A percentile compares a stretch with the other conserved stretches of the same genome.
Conservation (phyloP, 2,888 invertebrate genomes). For the Lysandra coridon region DNA sequence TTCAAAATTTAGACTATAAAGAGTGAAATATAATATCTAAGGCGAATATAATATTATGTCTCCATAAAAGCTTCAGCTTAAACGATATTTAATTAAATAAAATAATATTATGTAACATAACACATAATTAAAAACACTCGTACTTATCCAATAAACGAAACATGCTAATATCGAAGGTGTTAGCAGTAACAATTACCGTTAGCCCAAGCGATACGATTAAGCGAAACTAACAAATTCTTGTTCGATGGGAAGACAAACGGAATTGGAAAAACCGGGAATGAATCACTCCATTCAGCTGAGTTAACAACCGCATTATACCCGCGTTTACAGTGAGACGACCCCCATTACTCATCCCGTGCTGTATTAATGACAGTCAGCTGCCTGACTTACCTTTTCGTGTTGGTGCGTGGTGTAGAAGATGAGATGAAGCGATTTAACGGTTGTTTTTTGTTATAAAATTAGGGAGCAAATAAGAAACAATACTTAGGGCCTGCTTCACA, state of each 20-base stretch:
- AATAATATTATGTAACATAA: background rate
- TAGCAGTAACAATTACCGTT: constrained; percentile 8
- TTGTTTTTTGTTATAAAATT: background rate
- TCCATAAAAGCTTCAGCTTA: too few species aligned
- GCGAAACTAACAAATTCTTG: constrained; percentile 30
- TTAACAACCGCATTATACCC: constrained; percentile 66
- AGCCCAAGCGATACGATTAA: constrained; percentile 14
- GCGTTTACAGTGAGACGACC: constrained; percentile 54
- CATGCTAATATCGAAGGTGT: background rate
- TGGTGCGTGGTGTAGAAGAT: constrained; percentile 40
- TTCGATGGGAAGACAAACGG: constrained; percentile 35
- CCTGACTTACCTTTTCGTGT: constrained; percentile 67
- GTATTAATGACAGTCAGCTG: constrained; percentile 73
- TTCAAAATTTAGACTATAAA: too few species aligned
- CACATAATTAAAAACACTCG: background rate
- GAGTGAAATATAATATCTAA: too few species aligned
- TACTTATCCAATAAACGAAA: too few species aligned
- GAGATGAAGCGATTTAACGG: constrained; percentile 40
- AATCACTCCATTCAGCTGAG: constrained; percentile 56
- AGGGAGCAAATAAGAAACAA: too few species aligned
- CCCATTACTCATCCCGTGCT: constrained; percentile 63
- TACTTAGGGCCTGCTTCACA: too few species aligned
- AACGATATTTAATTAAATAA: too few species aligned
- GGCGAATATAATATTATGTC: too few species aligned
- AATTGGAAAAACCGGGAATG: constrained; percentile 41